phyloP scores from a whole-genome alignment of 2,797 vertebrate genomes.

The Catamblyrhynchus diadema region DNA sequence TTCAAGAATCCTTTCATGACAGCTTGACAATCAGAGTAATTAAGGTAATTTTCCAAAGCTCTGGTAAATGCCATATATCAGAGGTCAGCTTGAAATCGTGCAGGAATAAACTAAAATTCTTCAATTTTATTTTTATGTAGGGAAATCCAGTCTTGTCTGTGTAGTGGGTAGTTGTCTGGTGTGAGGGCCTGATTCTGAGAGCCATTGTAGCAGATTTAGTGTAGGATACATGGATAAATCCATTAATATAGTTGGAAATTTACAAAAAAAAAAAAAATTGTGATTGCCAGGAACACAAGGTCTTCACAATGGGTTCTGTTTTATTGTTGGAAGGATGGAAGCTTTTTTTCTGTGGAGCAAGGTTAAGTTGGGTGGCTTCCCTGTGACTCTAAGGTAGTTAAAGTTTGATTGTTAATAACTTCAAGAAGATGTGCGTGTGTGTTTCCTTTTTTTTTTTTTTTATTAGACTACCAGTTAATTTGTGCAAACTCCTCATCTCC shows the following conservation, averaged over 20 bases:
- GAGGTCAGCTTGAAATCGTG: not conserved
- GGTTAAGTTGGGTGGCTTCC: not conserved
- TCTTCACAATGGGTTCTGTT: not conserved
- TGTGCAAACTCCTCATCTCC: conserved; percentile 50
- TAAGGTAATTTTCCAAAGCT: not conserved
- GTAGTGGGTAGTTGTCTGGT: not conserved
- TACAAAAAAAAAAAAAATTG: not conserved
- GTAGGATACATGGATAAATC: not conserved
- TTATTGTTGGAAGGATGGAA: not conserved
- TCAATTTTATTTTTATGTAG: not conserved
- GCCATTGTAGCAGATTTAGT: not conserved
- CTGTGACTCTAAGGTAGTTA: conserved; percentile 10
- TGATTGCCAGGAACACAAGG: not conserved
- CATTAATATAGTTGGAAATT: not conserved
- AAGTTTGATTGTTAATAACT: conserved; percentile 59
- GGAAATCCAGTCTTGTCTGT: not conserved
- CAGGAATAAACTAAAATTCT: not conserved
- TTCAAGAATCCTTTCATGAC: not conserved
- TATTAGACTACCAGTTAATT: conserved; percentile 47
- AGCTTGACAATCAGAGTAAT: not conserved
- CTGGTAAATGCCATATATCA: not conserved
- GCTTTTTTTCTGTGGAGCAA: not conserved
- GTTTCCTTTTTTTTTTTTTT: not conserved
- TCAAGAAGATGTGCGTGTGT: not conserved
- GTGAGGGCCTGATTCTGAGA: not conserved